Conservation (phyloP, 2,888 invertebrate genomes). For the Euzophera pinguis region DNA sequence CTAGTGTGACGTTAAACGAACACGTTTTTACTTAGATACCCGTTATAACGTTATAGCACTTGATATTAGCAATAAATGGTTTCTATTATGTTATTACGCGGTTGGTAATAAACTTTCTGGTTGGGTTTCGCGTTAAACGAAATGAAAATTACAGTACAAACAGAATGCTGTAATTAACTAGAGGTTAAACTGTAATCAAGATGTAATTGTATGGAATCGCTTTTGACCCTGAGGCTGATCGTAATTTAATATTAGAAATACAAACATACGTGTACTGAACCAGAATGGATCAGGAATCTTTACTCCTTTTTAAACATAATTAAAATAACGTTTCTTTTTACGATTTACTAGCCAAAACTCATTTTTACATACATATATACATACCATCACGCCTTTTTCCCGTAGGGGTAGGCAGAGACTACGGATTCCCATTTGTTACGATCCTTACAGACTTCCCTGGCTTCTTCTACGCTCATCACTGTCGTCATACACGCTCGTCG, state of each 20-base stretch:
- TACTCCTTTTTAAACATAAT: background rate
- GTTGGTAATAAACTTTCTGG: conserved; percentile 4
- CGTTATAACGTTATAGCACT: conserved; percentile 26
- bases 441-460: too few relatives aligned
- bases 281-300: background rate
- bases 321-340: background rate
- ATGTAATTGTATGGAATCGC: conserved; percentile 54
- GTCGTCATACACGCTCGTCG: too few relatives aligned
- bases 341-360: too few relatives aligned
- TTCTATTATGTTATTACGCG: conserved; percentile 9
- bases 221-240: conserved; percentile 43
- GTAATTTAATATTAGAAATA: conserved; percentile 53
- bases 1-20: conserved; percentile 52
- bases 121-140: conserved; percentile 12
- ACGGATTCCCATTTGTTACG: too few relatives aligned
- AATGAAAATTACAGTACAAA: conserved; percentile 16
- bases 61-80: conserved; percentile 8
- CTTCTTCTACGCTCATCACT: too few relatives aligned
- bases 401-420: too few relatives aligned
- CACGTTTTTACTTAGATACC: conserved; percentile 49
- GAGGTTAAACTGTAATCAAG: conserved; percentile 60
- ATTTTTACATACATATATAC: too few relatives aligned
- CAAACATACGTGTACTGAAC: conserved; percentile 30
- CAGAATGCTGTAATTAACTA: conserved; percentile 46
- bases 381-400: too few relatives aligned